Percentiles rank a stretch among this genome's conserved stretches.
phyloP scores from a whole-genome alignment of 2,797 vertebrate genomes.

The Myotis myotis region DNA sequence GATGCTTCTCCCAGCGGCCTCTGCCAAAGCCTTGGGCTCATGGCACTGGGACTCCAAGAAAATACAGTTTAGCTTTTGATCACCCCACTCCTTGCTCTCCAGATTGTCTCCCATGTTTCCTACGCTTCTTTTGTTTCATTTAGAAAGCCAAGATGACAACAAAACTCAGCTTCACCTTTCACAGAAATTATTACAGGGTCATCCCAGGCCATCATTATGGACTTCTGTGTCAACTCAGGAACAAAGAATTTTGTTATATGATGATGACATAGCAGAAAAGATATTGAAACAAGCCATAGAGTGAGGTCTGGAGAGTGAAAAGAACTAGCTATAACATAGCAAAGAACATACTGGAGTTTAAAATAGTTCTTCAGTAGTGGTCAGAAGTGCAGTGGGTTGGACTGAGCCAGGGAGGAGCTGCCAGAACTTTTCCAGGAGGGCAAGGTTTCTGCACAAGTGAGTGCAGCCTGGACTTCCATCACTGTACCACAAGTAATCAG shows the following conservation, averaged over 20 bases:
- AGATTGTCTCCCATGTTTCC: neutral
- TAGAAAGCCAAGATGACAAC: neutral
- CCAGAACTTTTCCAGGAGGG: neutral
- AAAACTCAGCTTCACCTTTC: neutral
- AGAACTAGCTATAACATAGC: neutral
- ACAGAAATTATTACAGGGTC: constrained; percentile 29
- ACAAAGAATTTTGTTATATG: neutral
- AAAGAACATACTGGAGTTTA: neutral
- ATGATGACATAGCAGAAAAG: constrained; percentile 43
- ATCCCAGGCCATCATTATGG: neutral
- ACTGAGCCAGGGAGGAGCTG: neutral
- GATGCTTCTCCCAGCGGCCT: neutral
- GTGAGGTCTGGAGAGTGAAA: neutral
- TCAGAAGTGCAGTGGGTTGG: neutral
- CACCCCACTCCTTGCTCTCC: neutral
- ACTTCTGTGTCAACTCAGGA: constrained; percentile 38
- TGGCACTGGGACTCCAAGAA: neutral
- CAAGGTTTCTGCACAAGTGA: neutral
- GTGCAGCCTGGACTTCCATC: neutral
- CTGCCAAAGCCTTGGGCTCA: neutral
- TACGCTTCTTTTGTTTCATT: constrained; percentile 11
- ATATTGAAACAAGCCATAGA: neutral
- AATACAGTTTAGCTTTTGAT: neutral
- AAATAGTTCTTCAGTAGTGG: neutral
- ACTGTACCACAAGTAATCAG: neutral